Conservation (phyloP, 2,888 invertebrate species). For the Norana najaformis region DNA sequence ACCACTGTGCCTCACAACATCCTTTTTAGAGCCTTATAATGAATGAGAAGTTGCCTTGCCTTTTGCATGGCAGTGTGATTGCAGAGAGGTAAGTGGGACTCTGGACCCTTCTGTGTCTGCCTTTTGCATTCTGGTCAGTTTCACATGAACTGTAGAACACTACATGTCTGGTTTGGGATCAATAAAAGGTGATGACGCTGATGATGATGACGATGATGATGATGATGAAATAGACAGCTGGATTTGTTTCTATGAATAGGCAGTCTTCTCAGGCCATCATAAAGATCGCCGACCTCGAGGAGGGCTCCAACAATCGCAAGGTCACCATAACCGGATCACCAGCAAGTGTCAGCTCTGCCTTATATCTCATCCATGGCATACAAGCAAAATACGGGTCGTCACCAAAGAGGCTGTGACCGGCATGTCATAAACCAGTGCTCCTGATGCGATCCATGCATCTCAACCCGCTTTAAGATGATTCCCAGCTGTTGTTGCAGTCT, state of each 20-base stretch:
- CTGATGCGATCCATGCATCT: not conserved
- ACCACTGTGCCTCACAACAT: too few relatives aligned
- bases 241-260: constrained; percentile 62
- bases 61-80: too few relatives aligned
- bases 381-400: not conserved
- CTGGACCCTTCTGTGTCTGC: too few relatives aligned
- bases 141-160: too few relatives aligned
- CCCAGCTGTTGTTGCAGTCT: not conserved
- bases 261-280: constrained; percentile 97
- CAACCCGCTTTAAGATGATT: not conserved
- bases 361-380: constrained; percentile 97
- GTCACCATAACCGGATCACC: constrained; percentile 96
- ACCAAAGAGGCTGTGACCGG: not conserved
- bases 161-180: too few relatives aligned
- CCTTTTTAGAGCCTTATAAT: too few relatives aligned
- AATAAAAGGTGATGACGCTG: too few relatives aligned
- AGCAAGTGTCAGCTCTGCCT: constrained; percentile 92
- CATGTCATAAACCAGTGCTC: not conserved
- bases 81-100: too few relatives aligned
- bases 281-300: constrained; percentile 91
- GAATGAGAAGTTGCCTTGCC: too few relatives aligned
- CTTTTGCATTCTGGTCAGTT: too few relatives aligned
- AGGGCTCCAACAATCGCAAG: constrained; percentile 84
- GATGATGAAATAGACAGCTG: not conserved
- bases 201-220: too few relatives aligned